phyloP scores from a whole-genome alignment of 2,888 invertebrate genomes.

The Torymus tubicola region DNA sequence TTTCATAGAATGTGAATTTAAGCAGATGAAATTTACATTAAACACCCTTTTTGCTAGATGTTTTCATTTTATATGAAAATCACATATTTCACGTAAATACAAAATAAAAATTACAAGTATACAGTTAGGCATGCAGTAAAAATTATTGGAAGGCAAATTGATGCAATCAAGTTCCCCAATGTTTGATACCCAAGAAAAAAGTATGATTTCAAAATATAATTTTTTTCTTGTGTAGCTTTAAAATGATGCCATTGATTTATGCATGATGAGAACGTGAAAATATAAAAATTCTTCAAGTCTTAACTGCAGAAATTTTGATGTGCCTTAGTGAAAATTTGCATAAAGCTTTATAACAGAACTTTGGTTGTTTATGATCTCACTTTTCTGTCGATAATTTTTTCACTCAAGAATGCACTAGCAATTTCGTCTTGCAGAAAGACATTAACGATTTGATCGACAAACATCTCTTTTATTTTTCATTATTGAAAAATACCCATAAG shows the following conservation, averaged over 20 bases:
- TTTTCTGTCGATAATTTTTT: constrained; percentile 40
- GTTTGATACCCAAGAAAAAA: constrained; percentile 32
- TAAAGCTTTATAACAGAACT: constrained; percentile 35
- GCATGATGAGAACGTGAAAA: constrained; percentile 43
- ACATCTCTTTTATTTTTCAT: constrained; percentile 30
- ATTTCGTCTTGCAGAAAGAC: constrained; percentile 49
- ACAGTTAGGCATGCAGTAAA: constrained; percentile 48
- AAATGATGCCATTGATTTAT: constrained; percentile 36
- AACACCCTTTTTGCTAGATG: constrained; percentile 37
- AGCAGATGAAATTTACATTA: constrained; percentile 44
- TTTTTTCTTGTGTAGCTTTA: constrained; percentile 29
- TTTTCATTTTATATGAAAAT: constrained; percentile 51
- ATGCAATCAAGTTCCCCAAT: constrained; percentile 46
- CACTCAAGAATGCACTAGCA: constrained; percentile 26
- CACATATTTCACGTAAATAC: constrained; percentile 46
- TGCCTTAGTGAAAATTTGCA: constrained; percentile 35
- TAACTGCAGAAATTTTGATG: constrained; percentile 41
- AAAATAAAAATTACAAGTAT: constrained; percentile 50
- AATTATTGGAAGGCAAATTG: constrained; percentile 57
- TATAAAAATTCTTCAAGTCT: constrained; percentile 41
- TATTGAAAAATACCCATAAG: constrained; percentile 42
- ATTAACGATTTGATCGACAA: constrained; percentile 48
- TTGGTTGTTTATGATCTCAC: constrained; percentile 34
- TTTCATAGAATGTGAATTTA: constrained; percentile 43
- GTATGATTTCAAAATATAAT: constrained; percentile 17